Evolutionary conservation across 1,140 invertebrate species (phyloP).

Genomic region (Pseudomyrmex gracilis): DNA sequence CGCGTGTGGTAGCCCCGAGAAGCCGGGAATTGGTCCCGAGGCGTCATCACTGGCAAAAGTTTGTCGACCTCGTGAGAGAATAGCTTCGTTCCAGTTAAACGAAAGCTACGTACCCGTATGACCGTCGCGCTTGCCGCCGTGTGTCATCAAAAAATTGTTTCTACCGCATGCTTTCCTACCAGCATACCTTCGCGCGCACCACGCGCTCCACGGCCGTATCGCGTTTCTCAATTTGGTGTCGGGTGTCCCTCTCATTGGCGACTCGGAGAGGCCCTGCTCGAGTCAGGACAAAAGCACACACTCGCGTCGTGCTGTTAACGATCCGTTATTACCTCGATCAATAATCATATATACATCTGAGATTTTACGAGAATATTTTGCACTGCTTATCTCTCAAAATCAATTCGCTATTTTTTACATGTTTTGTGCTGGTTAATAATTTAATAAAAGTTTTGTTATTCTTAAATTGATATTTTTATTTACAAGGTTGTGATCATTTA

Average conservation of each 20-base stretch:
- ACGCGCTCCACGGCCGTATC: constrained; percentile 36
- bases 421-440: too few relatives aligned
- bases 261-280: not conserved
- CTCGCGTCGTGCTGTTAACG: too few relatives aligned
- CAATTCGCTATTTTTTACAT: too few relatives aligned
- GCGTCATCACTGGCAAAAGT: constrained; percentile 41
- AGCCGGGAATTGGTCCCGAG: constrained; percentile 59
- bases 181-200: constrained; percentile 60
- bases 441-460: too few relatives aligned
- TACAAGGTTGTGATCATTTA: not conserved
- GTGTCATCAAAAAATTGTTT: constrained; percentile 57
- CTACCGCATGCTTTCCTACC: constrained; percentile 57
- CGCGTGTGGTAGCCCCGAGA: constrained; percentile 27
- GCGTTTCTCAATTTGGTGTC: constrained; percentile 52
- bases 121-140: constrained; percentile 40
- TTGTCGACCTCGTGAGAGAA: constrained; percentile 74
- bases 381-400: too few relatives aligned
- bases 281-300: not conserved
- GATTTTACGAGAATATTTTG: too few relatives aligned
- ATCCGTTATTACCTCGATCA: not conserved
- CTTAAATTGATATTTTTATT: too few relatives aligned
- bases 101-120: constrained; percentile 64
- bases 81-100: constrained; percentile 60
- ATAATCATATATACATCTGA: not conserved
- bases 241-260: constrained; percentile 28